A percentile compares a stretch with the other conserved stretches of the same genome.
Conservation (phyloP, 1,140 invertebrate genomes). For the Bilobella aurantiaca region DNA sequence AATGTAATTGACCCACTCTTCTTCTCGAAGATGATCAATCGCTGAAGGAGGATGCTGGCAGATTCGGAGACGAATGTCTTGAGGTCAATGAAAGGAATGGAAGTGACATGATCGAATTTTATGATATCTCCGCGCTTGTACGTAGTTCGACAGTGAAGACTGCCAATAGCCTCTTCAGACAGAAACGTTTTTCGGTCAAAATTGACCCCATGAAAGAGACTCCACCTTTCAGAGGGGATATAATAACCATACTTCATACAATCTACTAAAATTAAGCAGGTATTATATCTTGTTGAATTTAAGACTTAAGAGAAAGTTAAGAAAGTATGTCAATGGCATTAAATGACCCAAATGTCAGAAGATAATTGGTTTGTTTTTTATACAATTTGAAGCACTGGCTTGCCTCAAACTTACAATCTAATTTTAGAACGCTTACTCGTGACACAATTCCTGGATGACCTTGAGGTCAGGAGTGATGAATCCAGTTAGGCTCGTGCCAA, state of each 20-base stretch:
- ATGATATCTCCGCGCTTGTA: constrained; percentile 1
- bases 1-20: constrained; percentile 21
- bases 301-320: too few relatives aligned
- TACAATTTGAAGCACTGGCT: too few relatives aligned
- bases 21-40: constrained; percentile 21
- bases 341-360: too few relatives aligned
- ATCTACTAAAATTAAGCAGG: too few relatives aligned
- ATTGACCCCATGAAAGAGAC: not conserved
- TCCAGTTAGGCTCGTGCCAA: constrained; percentile 21
- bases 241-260: not conserved
- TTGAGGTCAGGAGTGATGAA: constrained; percentile 17
- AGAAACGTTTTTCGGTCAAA: constrained; percentile 16
- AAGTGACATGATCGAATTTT: not conserved
- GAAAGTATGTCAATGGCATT: too few relatives aligned
- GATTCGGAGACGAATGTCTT: constrained; percentile 23
- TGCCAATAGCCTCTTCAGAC: constrained; percentile 4
- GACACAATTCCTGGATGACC: constrained; percentile 24
- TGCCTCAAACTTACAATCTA: too few relatives aligned
- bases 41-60: constrained; percentile 19
- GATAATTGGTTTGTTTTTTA: too few relatives aligned
- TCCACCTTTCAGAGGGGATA: constrained; percentile 16
- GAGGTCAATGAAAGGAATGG: constrained; percentile 4
- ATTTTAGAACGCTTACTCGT: constrained; percentile 22
- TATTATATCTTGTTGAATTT: too few relatives aligned
- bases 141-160: not conserved